Evolutionary conservation across 2,113 vertebrate genomes (phyloP).

Genomic region (Vombatus ursinus): DNA sequence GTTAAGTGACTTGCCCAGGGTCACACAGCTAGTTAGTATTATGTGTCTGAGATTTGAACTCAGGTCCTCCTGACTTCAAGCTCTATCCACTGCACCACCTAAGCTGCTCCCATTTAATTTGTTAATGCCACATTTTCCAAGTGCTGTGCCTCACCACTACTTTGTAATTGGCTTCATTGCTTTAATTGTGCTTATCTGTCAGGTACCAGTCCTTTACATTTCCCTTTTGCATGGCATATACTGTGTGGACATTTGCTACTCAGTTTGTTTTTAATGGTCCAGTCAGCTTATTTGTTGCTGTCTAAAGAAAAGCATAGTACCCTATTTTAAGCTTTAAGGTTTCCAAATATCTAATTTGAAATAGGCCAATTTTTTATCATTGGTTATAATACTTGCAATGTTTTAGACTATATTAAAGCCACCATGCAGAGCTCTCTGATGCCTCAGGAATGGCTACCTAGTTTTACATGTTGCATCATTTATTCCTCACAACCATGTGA

Average conservation of each 20-base stretch:
- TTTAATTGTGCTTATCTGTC: background rate
- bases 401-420: background rate
- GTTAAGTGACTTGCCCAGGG: no score
- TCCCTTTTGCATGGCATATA: background rate
- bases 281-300: background rate
- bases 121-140: conserved; percentile 37
- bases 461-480: background rate
- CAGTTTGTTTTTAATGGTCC: background rate
- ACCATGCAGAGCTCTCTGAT: background rate
- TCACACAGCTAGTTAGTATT: no score
- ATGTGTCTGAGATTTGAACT: no score
- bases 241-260: background rate
- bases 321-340: background rate
- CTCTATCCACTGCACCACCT: no score
- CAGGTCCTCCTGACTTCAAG: no score
- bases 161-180: conserved; percentile 31
- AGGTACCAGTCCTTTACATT: background rate
- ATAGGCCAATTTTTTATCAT: background rate
- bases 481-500: background rate
- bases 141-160: background rate
- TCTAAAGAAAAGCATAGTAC: background rate
- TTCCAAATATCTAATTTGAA: background rate
- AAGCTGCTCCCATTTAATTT: background rate
- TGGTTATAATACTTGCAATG: no score
- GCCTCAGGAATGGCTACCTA: background rate